These are phyloP conservation scores for Lasius platythorax DNA, from an alignment of 2,888 invertebrate species.

Conservation along the genomic window DNA sequence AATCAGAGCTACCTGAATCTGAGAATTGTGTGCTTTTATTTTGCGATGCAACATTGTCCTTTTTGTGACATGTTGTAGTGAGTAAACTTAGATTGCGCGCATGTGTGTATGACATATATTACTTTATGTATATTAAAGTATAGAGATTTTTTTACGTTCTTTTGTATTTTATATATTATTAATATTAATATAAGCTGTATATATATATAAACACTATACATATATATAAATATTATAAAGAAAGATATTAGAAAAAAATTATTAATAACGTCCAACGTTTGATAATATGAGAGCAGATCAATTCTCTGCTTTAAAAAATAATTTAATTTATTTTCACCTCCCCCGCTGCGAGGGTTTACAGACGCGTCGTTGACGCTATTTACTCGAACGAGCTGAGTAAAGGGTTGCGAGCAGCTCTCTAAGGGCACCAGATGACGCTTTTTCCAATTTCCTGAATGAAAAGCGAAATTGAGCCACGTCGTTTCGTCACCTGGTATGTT, in stretches of 20 bases:
- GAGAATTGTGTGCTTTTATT: neutral
- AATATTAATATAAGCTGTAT: neutral
- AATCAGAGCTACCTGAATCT: slow-evolving; percentile 34
- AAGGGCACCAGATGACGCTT: slow-evolving; percentile 81
- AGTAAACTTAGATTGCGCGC: neutral
- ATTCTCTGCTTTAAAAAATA: slow-evolving; percentile 67
- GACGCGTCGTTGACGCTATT: slow-evolving; percentile 43
- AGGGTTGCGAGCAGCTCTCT: slow-evolving; percentile 77
- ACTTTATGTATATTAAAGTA: neutral
- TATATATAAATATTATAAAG: neutral
- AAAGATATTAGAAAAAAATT: neutral
- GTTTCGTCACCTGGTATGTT: slow-evolving; percentile 80
- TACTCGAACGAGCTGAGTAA: slow-evolving; percentile 67
- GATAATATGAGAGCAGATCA: neutral
- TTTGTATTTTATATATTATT: neutral
- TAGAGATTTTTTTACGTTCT: neutral
- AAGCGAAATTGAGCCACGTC: slow-evolving; percentile 80
- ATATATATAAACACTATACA: neutral
- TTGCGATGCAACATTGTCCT: neutral
- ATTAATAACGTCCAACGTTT: neutral
- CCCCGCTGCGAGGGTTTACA: slow-evolving; percentile 78
- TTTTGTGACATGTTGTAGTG: neutral
- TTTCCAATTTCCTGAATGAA: slow-evolving; percentile 84
- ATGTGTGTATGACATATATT: neutral
- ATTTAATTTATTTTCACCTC: slow-evolving; percentile 81